phyloP scores from a whole-genome alignment of 2,113 vertebrate genomes.

The Sigmodon hispidus region DNA sequence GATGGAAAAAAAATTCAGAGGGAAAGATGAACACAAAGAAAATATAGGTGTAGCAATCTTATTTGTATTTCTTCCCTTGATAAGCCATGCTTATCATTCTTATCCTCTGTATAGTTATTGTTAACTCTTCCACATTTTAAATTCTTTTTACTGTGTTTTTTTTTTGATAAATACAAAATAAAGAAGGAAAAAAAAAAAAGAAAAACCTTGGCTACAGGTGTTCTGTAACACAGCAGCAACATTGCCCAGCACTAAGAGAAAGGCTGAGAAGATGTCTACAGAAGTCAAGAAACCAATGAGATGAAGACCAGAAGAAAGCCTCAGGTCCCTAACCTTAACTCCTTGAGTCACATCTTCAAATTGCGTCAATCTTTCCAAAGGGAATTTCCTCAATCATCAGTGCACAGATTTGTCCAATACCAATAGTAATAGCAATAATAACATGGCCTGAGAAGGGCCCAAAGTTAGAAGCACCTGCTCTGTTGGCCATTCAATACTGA shows the following conservation, averaged over 20 bases:
- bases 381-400: background rate
- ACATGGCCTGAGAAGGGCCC: background rate
- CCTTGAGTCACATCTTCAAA: background rate
- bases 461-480: background rate
- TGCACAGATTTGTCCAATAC: background rate
- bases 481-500: background rate
- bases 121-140: no score
- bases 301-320: background rate
- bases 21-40: no score
- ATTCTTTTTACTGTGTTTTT: no score
- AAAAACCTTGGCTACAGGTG: slow-evolving; percentile 30
- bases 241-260: background rate
- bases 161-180: no score
- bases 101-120: no score
- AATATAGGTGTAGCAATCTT: no score
- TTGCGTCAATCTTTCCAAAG: background rate
- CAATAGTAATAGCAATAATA: background rate
- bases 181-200: no score
- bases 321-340: background rate
- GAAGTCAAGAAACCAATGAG: background rate
- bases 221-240: background rate
- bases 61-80: no score
- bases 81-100: no score
- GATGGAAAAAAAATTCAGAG: no score
- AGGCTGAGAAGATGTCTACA: background rate